Conservation (phyloP, 2,888 invertebrate genomes). For the Gastrophysa polygoni region DNA sequence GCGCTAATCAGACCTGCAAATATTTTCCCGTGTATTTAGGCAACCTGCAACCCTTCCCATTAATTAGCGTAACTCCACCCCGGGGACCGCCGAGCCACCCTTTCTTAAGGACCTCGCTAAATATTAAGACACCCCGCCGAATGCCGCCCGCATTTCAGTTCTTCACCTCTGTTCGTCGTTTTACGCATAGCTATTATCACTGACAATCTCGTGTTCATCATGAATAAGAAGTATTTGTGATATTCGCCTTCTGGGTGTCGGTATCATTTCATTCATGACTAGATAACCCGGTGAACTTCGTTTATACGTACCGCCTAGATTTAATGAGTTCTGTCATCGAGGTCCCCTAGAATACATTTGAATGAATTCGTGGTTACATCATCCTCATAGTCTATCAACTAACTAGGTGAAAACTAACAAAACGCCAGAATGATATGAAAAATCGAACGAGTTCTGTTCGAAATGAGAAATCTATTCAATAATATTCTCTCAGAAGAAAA, state of each 20-base stretch:
- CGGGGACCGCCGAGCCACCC: slow-evolving; percentile 53
- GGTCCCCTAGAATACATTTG: no score
- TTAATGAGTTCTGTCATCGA: no score
- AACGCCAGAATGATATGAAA: no score
- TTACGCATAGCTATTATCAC: slow-evolving; percentile 23
- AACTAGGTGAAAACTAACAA: no score
- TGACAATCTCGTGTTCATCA: slow-evolving; percentile 13
- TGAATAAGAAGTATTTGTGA: slow-evolving; percentile 10
- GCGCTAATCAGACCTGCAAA: slow-evolving; percentile 48
- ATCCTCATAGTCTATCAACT: no score
- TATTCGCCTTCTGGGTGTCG: neutral
- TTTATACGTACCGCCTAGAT: no score
- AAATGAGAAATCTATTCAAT: no score
- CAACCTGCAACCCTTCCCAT: slow-evolving; percentile 58
- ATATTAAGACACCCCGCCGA: slow-evolving; percentile 50
- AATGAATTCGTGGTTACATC: no score
- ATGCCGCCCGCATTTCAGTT: slow-evolving; percentile 38
- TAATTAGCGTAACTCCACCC: slow-evolving; percentile 60
- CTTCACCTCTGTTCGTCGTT: slow-evolving; percentile 26
- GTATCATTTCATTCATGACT: neutral
- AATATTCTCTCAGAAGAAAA: no score
- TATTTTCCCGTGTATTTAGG: slow-evolving; percentile 56
- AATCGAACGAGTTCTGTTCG: no score
- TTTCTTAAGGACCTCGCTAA: slow-evolving; percentile 51
- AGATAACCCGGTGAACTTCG: no score